phyloP scores from a whole-genome alignment of 2,113 vertebrate genomes.

The Cairina moschata region DNA sequence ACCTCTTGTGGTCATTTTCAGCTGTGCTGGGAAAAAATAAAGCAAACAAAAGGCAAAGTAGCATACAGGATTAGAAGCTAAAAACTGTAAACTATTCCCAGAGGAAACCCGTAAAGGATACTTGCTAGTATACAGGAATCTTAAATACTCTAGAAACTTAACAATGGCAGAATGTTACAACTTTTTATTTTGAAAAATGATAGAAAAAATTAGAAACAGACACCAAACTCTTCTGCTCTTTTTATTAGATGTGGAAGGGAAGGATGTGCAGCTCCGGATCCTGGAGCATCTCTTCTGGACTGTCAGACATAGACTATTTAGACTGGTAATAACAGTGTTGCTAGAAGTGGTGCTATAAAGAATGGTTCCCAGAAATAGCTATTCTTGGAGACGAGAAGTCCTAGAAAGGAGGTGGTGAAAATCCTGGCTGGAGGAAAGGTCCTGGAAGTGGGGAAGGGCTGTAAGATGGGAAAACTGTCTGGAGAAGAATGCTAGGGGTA shows the following conservation, averaged over 20 bases:
- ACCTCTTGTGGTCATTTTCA: neutral
- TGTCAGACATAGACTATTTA: neutral
- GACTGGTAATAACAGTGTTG: fast-evolving
- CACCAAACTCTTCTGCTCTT: neutral
- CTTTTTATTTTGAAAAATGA: neutral
- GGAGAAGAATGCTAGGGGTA: neutral
- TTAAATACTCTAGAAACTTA: neutral
- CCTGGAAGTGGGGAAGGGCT: neutral
- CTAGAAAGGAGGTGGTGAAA: neutral
- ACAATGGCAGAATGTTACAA: neutral
- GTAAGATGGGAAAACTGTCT: fast-evolving
- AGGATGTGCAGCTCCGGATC: neutral
- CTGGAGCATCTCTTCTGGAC: neutral
- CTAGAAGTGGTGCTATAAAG: neutral
- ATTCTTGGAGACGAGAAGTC: neutral
- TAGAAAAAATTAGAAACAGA: neutral
- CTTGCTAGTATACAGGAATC: neutral
- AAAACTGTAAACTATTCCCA: neutral
- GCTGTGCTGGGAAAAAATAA: neutral
- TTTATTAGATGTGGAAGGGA: neutral
- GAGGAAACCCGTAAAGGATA: neutral
- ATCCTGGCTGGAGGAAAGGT: neutral
- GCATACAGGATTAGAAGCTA: neutral
- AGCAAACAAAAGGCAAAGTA: neutral
- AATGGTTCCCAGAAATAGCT: neutral